Base-by-base conservation (phyloP, 1,140 invertebrate genomes). In the Lethrus apterus region DNA sequence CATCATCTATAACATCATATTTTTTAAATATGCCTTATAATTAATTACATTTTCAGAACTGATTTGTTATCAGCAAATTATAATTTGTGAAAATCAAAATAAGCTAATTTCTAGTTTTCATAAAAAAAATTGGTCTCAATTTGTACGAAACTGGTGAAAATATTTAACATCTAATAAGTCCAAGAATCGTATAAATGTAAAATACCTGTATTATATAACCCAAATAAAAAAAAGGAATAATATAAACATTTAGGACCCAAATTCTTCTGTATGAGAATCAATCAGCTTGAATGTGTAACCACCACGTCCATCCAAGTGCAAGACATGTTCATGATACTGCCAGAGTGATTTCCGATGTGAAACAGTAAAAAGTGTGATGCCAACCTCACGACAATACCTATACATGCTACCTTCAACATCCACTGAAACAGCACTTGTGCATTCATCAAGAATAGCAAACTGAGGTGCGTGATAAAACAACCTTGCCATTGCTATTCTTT, bases 401-500 rank as follows among this genome's bases (percentile, higher is more conserved):
- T 99, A 98, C 88, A 99, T 98, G 33, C 83, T 85, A 44, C 92
- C 93, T 68, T 98, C 96, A 0, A 98, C 94, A 67, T 98, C 95
- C 0, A 98, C 89, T 51, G 91, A 95, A 0, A 98, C 94, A 3
- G 94, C 93, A 67, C 90, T 94, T 2, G 96, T 99, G 62, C 96
- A 99, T 70, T 99, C 95, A 65, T 99, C 96, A 46, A 99, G 69
- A 62, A 98, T 98, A 18, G 95, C 95, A 73, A 98, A 99, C 69
- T 98, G 93, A 8, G 96, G 96, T 57, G 77, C 79, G 65, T 98
- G 93, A 70, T 99, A 99, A 68, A 99, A 96, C 24, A 98, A 73
- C 31, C 94, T 75, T 32, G 94, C 93, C 94, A 97, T 97, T 83
- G 93, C 94, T 59, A 98, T 89, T 63, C 94, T 74, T 70, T 98